Base-by-base conservation (phyloP, 2,888 invertebrate genomes). In the Leptinotarsa tumamoca region DNA sequence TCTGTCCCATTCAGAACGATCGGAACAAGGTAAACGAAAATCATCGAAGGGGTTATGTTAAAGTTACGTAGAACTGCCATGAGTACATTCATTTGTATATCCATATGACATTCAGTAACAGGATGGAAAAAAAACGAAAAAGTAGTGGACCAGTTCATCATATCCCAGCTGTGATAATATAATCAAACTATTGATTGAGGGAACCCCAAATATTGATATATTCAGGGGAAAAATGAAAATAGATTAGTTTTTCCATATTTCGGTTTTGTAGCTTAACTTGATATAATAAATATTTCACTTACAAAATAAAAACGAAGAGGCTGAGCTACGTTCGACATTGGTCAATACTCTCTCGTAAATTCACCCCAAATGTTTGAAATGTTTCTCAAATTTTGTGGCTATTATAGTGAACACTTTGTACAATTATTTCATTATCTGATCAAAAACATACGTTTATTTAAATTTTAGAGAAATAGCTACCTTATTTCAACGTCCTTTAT, bases 401-500 rank as follows among this genome's bases (percentile, higher is more conserved):
- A 61, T 14, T 61, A 23, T 61, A 14, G 21, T 61, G 61, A 23
- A 61, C 15, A 43, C 58, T 43, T 10, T 33, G 63, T 27, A 33
- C 63, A 27, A 63, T 43, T 63, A 2, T 33, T 43, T 58, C 58
- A 5, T 23, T 63, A 33, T 43, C 33, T 43, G 14, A 63, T 43
- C 10, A 18, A 63, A 33, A 63, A 63, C 33, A 63, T 27, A 4
- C 10, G 58, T 63, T 43, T 43, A 63, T 43, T 4, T 63, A 15
- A 58, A 58, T n/a, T 43, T 63, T n/a, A 63, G 33, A 69, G 52
- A 49, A 78, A 80, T 79, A 77, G 79, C 78, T 81, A 83, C 81
- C 81, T 82, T 82, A 83, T 79, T 82, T 81, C 81, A 82, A 81
- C 49, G 69, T 69, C 68, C 63, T 77, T 80, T 69, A 72, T 80